A percentile compares a stretch with the other conserved stretches of the same genome.
Conservation (phyloP, 2,888 invertebrate genomes). For the Azorinus chamasolen region DNA sequence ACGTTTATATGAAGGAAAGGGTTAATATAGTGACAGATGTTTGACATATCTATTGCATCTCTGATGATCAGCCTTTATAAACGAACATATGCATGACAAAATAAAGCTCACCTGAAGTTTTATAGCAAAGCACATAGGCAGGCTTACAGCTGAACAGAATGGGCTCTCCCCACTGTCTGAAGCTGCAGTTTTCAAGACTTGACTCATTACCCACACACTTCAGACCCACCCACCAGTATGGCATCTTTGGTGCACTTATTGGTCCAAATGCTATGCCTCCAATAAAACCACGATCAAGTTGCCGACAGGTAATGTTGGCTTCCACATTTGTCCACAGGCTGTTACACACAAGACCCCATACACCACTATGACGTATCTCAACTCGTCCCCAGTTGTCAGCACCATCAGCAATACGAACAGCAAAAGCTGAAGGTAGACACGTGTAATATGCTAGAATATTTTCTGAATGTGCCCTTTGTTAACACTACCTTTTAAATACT, state of each 20-base stretch:
- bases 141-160: conserved; percentile 56
- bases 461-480: too few species aligned
- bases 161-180: conserved; percentile 66
- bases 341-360: conserved; percentile 92
- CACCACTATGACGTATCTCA: conserved; percentile 90
- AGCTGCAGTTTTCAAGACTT: conserved; percentile 70
- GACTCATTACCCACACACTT: conserved; percentile 87
- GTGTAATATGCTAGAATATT: conserved; percentile 65
- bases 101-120: conserved; percentile 56
- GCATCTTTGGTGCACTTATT: conserved; percentile 45
- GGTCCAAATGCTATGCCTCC: conserved; percentile 74
- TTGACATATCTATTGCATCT: too few species aligned
- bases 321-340: conserved; percentile 90
- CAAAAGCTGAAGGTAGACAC: conserved; percentile 66
- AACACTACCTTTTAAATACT: too few species aligned
- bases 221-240: conserved; percentile 79
- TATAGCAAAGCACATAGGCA: conserved; percentile 74
- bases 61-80: too few species aligned
- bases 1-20: too few species aligned
- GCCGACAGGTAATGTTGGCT: conserved; percentile 88
- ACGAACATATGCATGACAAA: too few species aligned
- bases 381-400: conserved; percentile 84
- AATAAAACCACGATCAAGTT: conserved; percentile 67
- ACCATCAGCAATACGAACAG: conserved; percentile 67
- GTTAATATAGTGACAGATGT: too few species aligned